phyloP scores from a whole-genome alignment of 2,797 vertebrate genomes.

The Thalassophryne amazonica region DNA sequence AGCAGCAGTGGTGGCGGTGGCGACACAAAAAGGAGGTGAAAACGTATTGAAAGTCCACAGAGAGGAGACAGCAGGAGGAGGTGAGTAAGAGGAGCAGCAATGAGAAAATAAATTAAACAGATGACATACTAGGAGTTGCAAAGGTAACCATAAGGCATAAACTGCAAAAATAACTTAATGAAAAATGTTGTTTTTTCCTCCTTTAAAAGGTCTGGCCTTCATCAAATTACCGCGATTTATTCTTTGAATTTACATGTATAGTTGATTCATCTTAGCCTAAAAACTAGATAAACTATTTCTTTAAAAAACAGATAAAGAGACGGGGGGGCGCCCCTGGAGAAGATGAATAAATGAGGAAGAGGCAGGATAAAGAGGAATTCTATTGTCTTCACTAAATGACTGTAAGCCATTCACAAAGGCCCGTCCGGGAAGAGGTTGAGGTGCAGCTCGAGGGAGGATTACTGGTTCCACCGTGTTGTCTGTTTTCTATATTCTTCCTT shows the following conservation, averaged over 20 bases:
- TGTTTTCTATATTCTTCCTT: conserved; percentile 65
- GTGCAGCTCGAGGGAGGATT: conserved; percentile 38
- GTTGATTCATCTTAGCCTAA: conserved; percentile 17
- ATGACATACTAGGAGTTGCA: conserved; percentile 19
- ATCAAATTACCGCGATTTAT: not conserved
- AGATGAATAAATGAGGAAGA: conserved; percentile 39
- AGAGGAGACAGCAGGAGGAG: not conserved
- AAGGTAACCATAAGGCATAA: conserved; percentile 14
- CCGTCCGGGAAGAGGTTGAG: conserved; percentile 39
- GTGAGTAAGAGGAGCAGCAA: not conserved
- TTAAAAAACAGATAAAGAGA: conserved; percentile 33
- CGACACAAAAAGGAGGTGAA: conserved; percentile 21
- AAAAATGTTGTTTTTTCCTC: not conserved
- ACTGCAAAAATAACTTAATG: not conserved
- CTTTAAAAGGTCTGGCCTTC: not conserved
- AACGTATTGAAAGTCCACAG: conserved; percentile 36
- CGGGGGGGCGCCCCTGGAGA: conserved; percentile 37
- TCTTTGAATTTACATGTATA: not conserved
- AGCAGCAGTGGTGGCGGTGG: too few relatives aligned
- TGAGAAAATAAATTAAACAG: conserved; percentile 34
- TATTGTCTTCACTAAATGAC: conserved; percentile 45
- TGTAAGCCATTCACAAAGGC: conserved; percentile 44
- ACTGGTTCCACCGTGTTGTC: conserved; percentile 47
- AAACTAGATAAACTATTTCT: conserved; percentile 4
- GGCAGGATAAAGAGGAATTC: conserved; percentile 27